phyloP scores from a whole-genome alignment of 2,888 invertebrate species.

The Pachycephus smyrnensis region DNA sequence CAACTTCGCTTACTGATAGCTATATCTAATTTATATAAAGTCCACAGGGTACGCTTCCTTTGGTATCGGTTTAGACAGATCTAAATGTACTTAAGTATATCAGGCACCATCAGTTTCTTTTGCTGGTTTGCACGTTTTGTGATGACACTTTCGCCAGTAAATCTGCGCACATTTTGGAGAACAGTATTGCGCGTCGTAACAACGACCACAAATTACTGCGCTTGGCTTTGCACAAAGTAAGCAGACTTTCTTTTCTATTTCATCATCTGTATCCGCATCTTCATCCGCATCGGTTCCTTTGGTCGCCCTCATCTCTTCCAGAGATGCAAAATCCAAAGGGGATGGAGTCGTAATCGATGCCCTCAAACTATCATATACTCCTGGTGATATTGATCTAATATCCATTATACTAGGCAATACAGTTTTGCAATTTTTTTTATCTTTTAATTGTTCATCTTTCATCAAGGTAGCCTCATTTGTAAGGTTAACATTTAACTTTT shows the following conservation, averaged over 20 bases:
- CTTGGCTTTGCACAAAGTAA: slow-evolving; percentile 28
- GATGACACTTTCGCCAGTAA: slow-evolving; percentile 41
- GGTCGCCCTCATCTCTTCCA: background rate
- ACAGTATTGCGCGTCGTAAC: slow-evolving; percentile 44
- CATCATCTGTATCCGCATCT: background rate
- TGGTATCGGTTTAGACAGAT: too few relatives aligned
- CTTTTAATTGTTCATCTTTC: too few relatives aligned
- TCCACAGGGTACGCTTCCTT: too few relatives aligned
- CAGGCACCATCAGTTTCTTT: background rate
- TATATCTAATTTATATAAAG: too few relatives aligned
- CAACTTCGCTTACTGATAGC: too few relatives aligned
- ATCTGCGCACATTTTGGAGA: slow-evolving; percentile 34
- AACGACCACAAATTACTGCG: slow-evolving; percentile 36
- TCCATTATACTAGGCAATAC: background rate
- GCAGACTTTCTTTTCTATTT: slow-evolving; percentile 22
- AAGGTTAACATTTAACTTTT: background rate
- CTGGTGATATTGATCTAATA: background rate
- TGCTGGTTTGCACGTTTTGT: slow-evolving; percentile 34
- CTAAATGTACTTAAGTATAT: too few relatives aligned
- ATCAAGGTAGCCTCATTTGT: too few relatives aligned
- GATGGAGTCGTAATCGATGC: too few relatives aligned
- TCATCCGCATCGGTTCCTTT: background rate
- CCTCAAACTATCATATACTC: background rate
- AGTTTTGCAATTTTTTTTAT: too few relatives aligned
- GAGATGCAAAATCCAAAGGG: too few relatives aligned